A percentile compares a stretch with the other conserved stretches of the same genome.
Conservation (phyloP, 64 coral and sea anemone species). For the Cladopsammia gracilis region DNA sequence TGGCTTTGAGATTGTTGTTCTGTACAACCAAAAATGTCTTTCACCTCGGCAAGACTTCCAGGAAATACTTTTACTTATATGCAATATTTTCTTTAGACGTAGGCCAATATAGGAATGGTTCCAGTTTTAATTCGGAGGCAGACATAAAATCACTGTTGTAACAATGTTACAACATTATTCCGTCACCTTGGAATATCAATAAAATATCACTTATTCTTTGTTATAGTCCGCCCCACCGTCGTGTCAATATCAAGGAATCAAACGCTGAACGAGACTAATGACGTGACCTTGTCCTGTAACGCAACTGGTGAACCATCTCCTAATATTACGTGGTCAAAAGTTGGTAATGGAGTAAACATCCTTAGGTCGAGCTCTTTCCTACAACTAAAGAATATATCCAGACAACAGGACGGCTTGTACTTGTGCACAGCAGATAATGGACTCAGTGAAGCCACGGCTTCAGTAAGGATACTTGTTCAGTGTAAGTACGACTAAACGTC, state of each 20-base stretch:
- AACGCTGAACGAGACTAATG: background rate
- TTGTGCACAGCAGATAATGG: slow-evolving; percentile 12
- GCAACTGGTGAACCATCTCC: background rate
- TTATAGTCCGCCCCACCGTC: background rate
- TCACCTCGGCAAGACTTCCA: too few relatives aligned
- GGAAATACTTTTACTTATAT: too few relatives aligned
- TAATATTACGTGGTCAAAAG: slow-evolving; percentile 3
- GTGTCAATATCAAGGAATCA: background rate
- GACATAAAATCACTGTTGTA: too few relatives aligned
- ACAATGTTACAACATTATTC: too few relatives aligned
- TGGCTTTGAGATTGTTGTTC: too few relatives aligned
- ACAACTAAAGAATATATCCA: background rate
- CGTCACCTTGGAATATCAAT: too few relatives aligned
- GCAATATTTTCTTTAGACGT: too few relatives aligned
- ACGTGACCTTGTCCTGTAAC: background rate
- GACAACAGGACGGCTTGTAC: background rate
- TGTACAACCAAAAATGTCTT: too few relatives aligned
- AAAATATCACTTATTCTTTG: too few relatives aligned
- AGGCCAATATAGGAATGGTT: too few relatives aligned
- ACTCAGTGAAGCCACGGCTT: background rate
- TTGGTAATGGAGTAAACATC: background rate
- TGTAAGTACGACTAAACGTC: background rate
- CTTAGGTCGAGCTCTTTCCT: background rate
- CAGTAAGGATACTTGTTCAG: background rate
- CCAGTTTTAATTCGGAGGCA: too few relatives aligned